A percentile compares a stretch with the other conserved stretches of the same genome.
Conservation (phyloP, 2,113 vertebrate species). For the Poeciliopsis occidentalis region DNA sequence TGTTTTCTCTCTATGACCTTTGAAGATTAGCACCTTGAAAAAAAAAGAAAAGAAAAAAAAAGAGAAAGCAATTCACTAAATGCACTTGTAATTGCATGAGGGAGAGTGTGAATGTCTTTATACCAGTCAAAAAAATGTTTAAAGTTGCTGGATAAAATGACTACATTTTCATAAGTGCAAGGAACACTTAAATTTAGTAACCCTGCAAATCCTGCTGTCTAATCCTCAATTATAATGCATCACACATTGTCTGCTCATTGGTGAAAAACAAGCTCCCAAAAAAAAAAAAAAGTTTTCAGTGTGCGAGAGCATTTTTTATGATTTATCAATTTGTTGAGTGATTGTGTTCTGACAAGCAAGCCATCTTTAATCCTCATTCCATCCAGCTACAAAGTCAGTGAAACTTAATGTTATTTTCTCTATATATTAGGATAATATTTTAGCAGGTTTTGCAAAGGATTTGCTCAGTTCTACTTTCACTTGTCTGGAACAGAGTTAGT, state of each 20-base stretch:
- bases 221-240: slow-evolving; percentile 23
- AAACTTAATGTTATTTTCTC: background rate
- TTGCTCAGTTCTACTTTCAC: background rate
- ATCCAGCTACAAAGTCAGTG: slow-evolving; percentile 12
- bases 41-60: background rate
- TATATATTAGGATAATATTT: background rate
- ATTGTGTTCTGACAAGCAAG: slow-evolving; percentile 48
- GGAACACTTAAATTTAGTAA: background rate
- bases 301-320: slow-evolving; percentile 12
- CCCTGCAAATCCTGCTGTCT: background rate
- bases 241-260: slow-evolving; percentile 7
- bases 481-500: background rate
- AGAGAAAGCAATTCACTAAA: background rate
- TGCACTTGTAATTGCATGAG: background rate
- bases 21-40: background rate
- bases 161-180: background rate
- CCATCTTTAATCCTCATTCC: slow-evolving; percentile 34
- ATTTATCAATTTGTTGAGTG: slow-evolving; percentile 32
- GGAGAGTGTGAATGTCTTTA: background rate
- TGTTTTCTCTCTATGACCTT: background rate
- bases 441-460: background rate
- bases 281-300: background rate
- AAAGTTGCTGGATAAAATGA: background rate
- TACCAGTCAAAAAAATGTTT: background rate
- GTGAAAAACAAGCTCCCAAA: background rate